Evolutionary conservation across 2,113 vertebrate species (phyloP).

Genomic region (Ammodytes marinus): DNA sequence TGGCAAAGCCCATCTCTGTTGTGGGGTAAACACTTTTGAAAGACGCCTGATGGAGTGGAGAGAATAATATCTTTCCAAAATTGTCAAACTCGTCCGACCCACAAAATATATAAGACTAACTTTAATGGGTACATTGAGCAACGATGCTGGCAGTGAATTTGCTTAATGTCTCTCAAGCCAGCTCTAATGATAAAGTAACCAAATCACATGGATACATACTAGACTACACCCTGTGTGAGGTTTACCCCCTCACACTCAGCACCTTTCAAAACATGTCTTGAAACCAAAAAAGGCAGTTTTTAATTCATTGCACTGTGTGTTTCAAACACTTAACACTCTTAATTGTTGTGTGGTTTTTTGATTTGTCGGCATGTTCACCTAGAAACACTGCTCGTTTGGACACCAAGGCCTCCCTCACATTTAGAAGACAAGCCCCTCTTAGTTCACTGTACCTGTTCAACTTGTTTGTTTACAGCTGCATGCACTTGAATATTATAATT

Average conservation of each 20-base stretch:
- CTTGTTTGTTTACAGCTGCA: constrained; percentile 63
- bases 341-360: not conserved
- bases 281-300: constrained; percentile 30
- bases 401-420: constrained; percentile 36
- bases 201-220: constrained; percentile 10
- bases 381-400: constrained; percentile 45
- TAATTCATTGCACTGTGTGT: constrained; percentile 16
- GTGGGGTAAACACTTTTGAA: constrained; percentile 63
- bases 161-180: not conserved
- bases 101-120: not conserved
- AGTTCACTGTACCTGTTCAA: constrained; percentile 38
- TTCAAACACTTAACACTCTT: constrained; percentile 42
- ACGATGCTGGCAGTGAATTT: not conserved
- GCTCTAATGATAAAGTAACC: constrained; percentile 7
- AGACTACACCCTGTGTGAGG: constrained; percentile 32
- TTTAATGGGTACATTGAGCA: constrained; percentile 1
- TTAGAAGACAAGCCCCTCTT: constrained; percentile 16
- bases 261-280: constrained; percentile 74
- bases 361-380: constrained; percentile 70
- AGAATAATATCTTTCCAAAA: not conserved
- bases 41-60: constrained; percentile 57
- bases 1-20: constrained; percentile 22
- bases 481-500: constrained; percentile 60
- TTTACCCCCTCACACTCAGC: constrained; percentile 55
- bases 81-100: not conserved